These are phyloP conservation scores for Eupleurogrammus muticus DNA, from an alignment of 2,797 vertebrate genomes.

Conservation along the genomic window DNA sequence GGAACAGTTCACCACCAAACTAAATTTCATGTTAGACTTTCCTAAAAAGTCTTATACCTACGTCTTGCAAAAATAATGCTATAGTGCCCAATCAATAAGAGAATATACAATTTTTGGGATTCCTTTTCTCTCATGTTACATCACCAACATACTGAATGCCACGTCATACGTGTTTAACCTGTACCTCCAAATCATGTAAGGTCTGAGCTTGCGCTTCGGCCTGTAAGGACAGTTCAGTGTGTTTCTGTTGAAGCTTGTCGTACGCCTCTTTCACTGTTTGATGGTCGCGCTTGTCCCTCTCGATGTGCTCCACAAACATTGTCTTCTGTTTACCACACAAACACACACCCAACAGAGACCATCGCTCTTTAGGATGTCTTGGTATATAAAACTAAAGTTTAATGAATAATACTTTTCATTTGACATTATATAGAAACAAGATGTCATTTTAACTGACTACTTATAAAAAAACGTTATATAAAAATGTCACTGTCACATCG, in stretches of 20 bases:
- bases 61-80: background rate
- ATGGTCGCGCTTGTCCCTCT: slow-evolving; percentile 76
- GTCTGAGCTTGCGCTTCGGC: slow-evolving; percentile 61
- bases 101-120: background rate
- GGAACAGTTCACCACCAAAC: background rate
- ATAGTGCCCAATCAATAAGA: background rate
- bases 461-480: too few species aligned
- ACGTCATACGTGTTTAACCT: background rate
- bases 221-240: slow-evolving; percentile 60
- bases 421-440: too few species aligned
- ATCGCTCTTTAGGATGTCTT: background rate
- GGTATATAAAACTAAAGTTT: background rate
- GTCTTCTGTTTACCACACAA: slow-evolving; percentile 74
- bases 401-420: too few species aligned
- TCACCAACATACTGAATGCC: background rate
- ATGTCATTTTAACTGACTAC: background rate
- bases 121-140: too few species aligned
- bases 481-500: background rate
- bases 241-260: slow-evolving; percentile 73
- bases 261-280: slow-evolving; percentile 74
- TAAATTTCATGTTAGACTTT: background rate
- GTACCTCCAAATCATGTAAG: slow-evolving; percentile 74
- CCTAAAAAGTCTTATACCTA: background rate
- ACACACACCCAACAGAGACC: background rate
- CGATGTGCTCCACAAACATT: slow-evolving; percentile 73